Percentiles rank a stretch among this genome's conserved stretches.
These are phyloP conservation scores for Aquatica leii DNA, from an alignment of 2,888 invertebrate species.

Conservation along the genomic window DNA sequence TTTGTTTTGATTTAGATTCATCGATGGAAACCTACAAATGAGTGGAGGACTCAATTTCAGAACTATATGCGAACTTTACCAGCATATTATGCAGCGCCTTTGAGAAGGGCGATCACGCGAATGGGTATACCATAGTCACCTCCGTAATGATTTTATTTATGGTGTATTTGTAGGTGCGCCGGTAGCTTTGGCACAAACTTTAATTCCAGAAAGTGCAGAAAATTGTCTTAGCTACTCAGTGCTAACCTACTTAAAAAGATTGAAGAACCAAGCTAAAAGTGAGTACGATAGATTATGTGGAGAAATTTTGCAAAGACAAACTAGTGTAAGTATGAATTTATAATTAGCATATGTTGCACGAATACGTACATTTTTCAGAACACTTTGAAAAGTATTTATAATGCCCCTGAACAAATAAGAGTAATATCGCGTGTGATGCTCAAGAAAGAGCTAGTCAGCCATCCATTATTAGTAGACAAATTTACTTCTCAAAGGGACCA, in stretches of 20 bases:
- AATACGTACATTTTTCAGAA: slow-evolving; percentile 40
- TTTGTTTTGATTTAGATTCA: too few relatives aligned
- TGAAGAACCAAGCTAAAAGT: slow-evolving; percentile 92
- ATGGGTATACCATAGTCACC: too few relatives aligned
- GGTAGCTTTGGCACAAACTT: slow-evolving; percentile 78
- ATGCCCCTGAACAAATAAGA: slow-evolving; percentile 60
- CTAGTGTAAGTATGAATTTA: slow-evolving; percentile 48
- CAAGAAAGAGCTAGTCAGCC: slow-evolving; percentile 82
- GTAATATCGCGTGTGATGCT: slow-evolving; percentile 65
- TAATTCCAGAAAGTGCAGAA: slow-evolving; percentile 92
- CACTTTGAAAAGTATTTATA: slow-evolving; percentile 39
- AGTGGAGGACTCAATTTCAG: slow-evolving; percentile 93
- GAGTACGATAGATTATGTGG: slow-evolving; percentile 89
- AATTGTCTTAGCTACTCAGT: slow-evolving; percentile 93
- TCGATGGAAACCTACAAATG: slow-evolving; percentile 88
- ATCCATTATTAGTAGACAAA: slow-evolving; percentile 83
- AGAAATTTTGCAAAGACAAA: slow-evolving; percentile 75
- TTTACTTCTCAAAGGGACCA: slow-evolving; percentile 85
- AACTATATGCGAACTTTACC: slow-evolving; percentile 97
- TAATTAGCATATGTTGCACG: background rate
- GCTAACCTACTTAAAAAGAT: slow-evolving; percentile 91
- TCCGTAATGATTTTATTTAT: too few relatives aligned
- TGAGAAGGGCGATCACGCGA: slow-evolving; percentile 87
- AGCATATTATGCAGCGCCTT: slow-evolving; percentile 89
- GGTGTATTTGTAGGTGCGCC: slow-evolving; percentile 67